Evolutionary conservation across 2,797 vertebrate species (phyloP).

Genomic region (Alca torda): DNA sequence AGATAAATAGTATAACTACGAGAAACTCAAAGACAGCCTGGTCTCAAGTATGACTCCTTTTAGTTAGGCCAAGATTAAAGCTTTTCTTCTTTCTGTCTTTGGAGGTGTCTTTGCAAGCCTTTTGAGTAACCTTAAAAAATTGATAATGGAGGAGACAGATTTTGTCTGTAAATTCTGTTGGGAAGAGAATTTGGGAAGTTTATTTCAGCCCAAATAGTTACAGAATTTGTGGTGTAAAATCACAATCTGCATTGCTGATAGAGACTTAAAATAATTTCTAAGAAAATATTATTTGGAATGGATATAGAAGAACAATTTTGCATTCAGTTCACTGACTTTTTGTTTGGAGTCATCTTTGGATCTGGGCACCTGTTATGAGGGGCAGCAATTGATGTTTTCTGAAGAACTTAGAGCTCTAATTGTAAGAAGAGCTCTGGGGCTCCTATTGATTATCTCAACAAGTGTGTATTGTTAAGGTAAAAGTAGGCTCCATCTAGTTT

Average conservation of each 20-base stretch:
- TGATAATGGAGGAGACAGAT: not conserved
- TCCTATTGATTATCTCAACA: not conserved
- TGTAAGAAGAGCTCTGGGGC: not conserved
- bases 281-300: not conserved
- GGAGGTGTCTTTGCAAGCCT: not conserved
- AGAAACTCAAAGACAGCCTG: not conserved
- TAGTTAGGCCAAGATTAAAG: constrained; percentile 27
- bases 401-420: not conserved
- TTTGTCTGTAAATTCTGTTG: not conserved
- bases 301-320: not conserved
- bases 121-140: not conserved
- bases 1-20: constrained; percentile 7
- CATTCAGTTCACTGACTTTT: not conserved
- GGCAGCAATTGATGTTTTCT: not conserved
- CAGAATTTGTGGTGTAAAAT: not conserved
- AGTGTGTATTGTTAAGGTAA: not conserved
- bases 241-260: not conserved
- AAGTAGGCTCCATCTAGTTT: not conserved
- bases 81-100: not conserved
- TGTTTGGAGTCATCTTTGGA: not conserved
- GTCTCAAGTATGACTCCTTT: not conserved
- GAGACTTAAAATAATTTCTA: not conserved
- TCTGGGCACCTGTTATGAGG: not conserved
- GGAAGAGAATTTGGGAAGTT: not conserved
- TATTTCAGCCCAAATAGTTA: not conserved